These are phyloP conservation scores for Drosophila insularis DNA, from an alignment of 1,140 invertebrate species.

Conservation along the genomic window DNA sequence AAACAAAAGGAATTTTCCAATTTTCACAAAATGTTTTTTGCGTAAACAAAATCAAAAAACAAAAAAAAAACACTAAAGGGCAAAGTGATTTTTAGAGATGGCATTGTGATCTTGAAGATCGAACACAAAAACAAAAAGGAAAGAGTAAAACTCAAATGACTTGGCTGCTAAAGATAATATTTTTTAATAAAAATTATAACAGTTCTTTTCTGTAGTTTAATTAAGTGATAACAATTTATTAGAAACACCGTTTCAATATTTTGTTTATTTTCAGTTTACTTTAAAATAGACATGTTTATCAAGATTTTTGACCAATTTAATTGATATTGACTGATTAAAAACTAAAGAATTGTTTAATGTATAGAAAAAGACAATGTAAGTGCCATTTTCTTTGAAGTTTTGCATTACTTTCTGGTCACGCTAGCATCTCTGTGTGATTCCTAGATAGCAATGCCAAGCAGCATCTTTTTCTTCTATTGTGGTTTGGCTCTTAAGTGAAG, in stretches of 20 bases:
- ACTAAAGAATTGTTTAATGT: too few relatives aligned
- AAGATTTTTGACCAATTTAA: too few relatives aligned
- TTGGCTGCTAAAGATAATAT: too few relatives aligned
- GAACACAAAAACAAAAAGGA: neutral
- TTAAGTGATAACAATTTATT: too few relatives aligned
- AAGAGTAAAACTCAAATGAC: too few relatives aligned
- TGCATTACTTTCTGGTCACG: constrained; percentile 12
- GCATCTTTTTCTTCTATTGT: neutral
- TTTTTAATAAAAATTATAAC: too few relatives aligned
- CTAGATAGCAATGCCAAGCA: neutral
- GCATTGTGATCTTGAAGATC: constrained; percentile 3
- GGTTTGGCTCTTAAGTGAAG: constrained; percentile 43
- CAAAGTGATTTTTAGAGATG: constrained; percentile 25
- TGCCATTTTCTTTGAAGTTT: neutral
- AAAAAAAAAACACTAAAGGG: neutral
- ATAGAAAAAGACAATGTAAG: too few relatives aligned
- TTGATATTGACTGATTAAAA: too few relatives aligned
- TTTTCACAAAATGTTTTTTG: constrained; percentile 59
- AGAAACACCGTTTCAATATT: too few relatives aligned
- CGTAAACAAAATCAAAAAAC: constrained; percentile 54
- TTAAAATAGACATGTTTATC: too few relatives aligned
- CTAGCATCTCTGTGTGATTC: neutral
- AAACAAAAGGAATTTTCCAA: constrained; percentile 66
- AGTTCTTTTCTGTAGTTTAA: too few relatives aligned
- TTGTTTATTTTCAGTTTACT: too few relatives aligned